phyloP scores from a whole-genome alignment of 1,140 invertebrate genomes.

The Pogonus chalceus region DNA sequence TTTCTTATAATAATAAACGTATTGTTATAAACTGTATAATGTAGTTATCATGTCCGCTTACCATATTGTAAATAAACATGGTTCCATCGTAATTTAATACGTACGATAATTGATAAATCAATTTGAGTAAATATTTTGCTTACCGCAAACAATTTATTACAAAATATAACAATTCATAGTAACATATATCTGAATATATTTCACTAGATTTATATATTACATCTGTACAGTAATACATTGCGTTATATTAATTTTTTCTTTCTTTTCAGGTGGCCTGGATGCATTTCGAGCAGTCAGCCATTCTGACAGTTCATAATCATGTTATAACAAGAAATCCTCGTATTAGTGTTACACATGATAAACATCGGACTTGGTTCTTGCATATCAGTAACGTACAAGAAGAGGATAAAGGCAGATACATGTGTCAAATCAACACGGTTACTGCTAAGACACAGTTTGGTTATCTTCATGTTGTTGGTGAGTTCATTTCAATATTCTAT shows the following conservation, averaged over 20 bases:
- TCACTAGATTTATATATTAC: too few species aligned
- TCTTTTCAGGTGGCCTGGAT: constrained; percentile 89
- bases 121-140: too few species aligned
- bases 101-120: too few species aligned
- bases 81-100: too few species aligned
- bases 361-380: constrained; percentile 80
- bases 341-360: constrained; percentile 74
- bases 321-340: constrained; percentile 86
- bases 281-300: constrained; percentile 88
- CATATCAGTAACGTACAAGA: constrained; percentile 85
- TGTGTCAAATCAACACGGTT: constrained; percentile 94
- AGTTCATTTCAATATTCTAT: too few species aligned
- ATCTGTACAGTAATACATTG: too few species aligned
- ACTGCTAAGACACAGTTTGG: constrained; percentile 86
- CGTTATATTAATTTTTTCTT: constrained; percentile 13
- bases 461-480: constrained; percentile 87
- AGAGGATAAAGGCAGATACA: constrained; percentile 84
- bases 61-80: too few species aligned
- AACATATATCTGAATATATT: too few species aligned
- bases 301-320: constrained; percentile 83
- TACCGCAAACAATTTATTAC: background rate
- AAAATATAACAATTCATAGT: background rate
- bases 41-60: too few species aligned
- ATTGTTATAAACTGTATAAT: too few species aligned
- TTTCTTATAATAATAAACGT: too few species aligned